Evolutionary conservation across 2,113 vertebrate genomes (phyloP), one percentile per base, ranked within the genome.

Genomic region (Etia nguti): DNA sequence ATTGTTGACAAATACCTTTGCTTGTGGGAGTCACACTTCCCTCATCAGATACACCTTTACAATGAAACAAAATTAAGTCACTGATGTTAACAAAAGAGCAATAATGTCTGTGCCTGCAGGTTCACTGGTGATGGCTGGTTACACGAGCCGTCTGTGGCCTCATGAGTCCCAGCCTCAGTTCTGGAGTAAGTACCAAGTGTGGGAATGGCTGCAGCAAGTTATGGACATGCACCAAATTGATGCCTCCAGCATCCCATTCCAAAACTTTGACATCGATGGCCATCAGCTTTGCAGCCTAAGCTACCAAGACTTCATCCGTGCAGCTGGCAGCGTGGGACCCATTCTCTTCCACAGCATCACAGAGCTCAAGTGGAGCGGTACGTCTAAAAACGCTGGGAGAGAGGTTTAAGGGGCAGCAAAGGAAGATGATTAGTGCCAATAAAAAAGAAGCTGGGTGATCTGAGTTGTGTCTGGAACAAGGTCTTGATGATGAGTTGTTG

Each of bases 121-220:
- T 90, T 88, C 96, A 2, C 79, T 92, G 87, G 60, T 94, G 86
- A 93, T 94, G 83, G 80, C 95, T 3, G 90, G 96, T 43, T 98
- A 98, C 83, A 94, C 97, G 13, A 96, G 97, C 93, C 96, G 96
- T 15, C 96, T 97, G 91, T 99, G 98, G 98, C 92, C 97, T 0
- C 97, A 97, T 59, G 97, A 97, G 16, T 90, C 97, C 80, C 98
- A 98, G 55, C 99, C 99, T 0, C 98, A 99, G 88, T 98, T 97
- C 93, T 99, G 99, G 99, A 98, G 95, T 80, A 99, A 99, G 82
- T 98, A 96, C 93, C 99, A 99, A 95, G 98, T 99, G 87, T 99
- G 99, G 99, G 98, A 99, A 54, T 99, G 99, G 99, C 97, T 99
- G 91, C 99, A 99, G 88, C 98, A 99, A 90, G 96, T 98, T 10